Evolutionary conservation across 2,888 invertebrate genomes (phyloP), one percentile per base, ranked within the genome.

Genomic region (Cataglyphis livida): DNA sequence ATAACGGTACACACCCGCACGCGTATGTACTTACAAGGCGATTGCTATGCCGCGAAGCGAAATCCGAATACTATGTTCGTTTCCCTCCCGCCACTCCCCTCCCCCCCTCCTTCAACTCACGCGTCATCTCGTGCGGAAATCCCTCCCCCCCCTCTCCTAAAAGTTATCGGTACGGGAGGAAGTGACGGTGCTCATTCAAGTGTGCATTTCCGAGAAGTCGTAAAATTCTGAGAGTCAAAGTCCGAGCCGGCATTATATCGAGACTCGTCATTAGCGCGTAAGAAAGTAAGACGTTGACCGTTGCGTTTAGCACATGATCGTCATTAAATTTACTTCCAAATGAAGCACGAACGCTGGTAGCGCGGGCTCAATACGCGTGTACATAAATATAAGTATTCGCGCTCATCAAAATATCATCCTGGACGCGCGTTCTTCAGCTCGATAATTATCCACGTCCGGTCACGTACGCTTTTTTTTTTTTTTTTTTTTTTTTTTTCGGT

Each of bases 181-280:
- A 87, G 87, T 64, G 88, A 82, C 70, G 84, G 70, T 81, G 84
- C 68, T 85, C 84, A 64, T 82, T 79, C 64, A 64, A 62, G 54
- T 71, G 76, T 64, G 59, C 62, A 70, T 84, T 90, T 90, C 85
- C 87, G 83, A 87, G 88, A 88, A 88, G 82, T 87, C 88, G 88
- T 91, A 90, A 88, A 90, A 83, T 83, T 66, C 82, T 62, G 48
- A 12, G 18, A 66, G 21, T 54, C 38, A 25, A 64, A 73, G 73
- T 84, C 84, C 82, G 87, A 87, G 89, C 88, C 18, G 18, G 87
- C 89, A 89, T 87, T 76, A 35, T 66, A 35, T 66, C 25, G 70
- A 79, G 85, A 87, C 89, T 87, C 61, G 85, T 88, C 90, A 90
- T 91, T 91, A 91, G 81, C 75, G 87, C 87, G 90, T 90, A 88